A percentile compares a stretch with the other conserved stretches of the same genome.
phyloP scores from a whole-genome alignment of 1,140 invertebrate species.

The Halyomorpha halys region DNA sequence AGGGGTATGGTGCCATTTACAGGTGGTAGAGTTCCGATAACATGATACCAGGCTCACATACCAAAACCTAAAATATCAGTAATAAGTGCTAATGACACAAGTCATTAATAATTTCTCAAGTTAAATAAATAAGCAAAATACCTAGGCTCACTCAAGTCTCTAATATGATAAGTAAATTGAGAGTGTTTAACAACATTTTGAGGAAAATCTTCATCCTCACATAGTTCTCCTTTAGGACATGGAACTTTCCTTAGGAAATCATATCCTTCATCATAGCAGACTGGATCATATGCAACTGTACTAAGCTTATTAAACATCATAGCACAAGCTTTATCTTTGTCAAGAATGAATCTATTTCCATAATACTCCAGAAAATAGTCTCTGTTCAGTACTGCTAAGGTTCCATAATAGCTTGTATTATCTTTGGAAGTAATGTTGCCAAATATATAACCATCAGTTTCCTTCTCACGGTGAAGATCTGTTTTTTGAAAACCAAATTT shows the following conservation, averaged over 20 bases:
- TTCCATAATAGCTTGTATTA: conserved; percentile 54
- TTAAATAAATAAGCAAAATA: conserved; percentile 37
- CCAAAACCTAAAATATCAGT: conserved; percentile 64
- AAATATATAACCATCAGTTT: conserved; percentile 87
- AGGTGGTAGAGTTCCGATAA: conserved; percentile 64
- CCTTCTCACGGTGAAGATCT: conserved; percentile 63
- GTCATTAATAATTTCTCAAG: no score
- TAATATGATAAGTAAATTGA: conserved; percentile 90
- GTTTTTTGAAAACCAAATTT: conserved; percentile 97
- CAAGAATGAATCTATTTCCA: conserved; percentile 52
- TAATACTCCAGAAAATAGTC: conserved; percentile 81
- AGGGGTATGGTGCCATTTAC: conserved; percentile 69
- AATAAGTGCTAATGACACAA: no score
- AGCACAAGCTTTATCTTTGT: conserved; percentile 60
- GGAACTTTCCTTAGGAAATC: conserved; percentile 84
- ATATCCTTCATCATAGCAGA: conserved; percentile 68
- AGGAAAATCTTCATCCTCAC: conserved; percentile 75
- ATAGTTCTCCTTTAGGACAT: conserved; percentile 64
- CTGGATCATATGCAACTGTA: conserved; percentile 68
- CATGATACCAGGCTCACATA: conserved; percentile 90
- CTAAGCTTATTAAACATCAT: conserved; percentile 78
- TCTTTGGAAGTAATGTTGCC: conserved; percentile 76
- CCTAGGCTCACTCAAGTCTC: conserved; percentile 79
- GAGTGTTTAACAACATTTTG: conserved; percentile 72
- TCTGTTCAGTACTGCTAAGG: conserved; percentile 76